phyloP scores from a whole-genome alignment of 2,797 vertebrate genomes.

The Falco naumanni region DNA sequence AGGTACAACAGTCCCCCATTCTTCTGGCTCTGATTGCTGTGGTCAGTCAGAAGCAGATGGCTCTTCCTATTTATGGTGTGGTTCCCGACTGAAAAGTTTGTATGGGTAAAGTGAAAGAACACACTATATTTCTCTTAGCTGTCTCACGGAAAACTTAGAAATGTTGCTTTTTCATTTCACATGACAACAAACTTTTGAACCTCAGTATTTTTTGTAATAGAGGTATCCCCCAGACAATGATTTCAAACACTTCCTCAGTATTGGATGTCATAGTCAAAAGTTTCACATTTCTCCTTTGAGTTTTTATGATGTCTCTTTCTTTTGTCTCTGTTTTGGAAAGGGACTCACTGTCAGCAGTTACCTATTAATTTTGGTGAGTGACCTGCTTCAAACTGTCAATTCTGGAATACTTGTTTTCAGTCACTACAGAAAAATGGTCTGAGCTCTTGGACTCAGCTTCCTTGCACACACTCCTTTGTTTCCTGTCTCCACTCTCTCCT shows the following conservation, averaged over 20 bases:
- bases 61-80: background rate
- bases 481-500: background rate
- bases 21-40: background rate
- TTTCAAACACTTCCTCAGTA: background rate
- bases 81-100: background rate
- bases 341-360: background rate
- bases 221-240: background rate
- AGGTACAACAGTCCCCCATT: background rate
- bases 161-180: background rate
- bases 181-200: background rate
- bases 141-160: background rate
- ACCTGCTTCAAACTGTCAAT: background rate
- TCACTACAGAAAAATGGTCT: background rate
- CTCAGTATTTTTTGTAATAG: background rate
- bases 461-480: background rate
- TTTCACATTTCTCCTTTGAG: background rate
- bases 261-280: background rate
- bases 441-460: background rate
- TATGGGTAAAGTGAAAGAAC: background rate
- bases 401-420: background rate
- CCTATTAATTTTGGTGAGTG: background rate
- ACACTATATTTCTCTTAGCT: background rate
- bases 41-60: background rate
- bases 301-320: background rate
- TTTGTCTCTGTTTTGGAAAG: background rate